Evolutionary conservation across 2,113 vertebrate species (phyloP).

Genomic region (Scytalopus superciliaris): DNA sequence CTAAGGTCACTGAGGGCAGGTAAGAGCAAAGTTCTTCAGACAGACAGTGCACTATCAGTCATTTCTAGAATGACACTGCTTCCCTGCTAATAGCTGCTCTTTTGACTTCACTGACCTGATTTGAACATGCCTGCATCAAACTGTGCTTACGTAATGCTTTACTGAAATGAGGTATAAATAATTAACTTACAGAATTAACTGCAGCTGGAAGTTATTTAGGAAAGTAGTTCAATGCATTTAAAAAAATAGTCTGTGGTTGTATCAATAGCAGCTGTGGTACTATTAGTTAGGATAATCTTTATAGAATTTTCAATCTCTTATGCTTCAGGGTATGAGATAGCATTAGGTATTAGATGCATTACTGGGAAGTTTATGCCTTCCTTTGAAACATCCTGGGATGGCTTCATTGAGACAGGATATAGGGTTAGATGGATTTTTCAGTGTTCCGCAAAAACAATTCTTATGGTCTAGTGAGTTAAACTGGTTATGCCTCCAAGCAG

Average conservation of each 20-base stretch:
- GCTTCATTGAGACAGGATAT: neutral
- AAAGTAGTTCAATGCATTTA: neutral
- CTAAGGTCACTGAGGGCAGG: neutral
- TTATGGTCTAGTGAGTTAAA: neutral
- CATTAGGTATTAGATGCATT: neutral
- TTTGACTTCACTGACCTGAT: neutral
- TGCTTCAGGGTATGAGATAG: neutral
- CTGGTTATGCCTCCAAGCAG: neutral
- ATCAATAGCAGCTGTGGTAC: slow-evolving; percentile 1
- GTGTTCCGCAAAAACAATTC: neutral
- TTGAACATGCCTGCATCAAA: neutral
- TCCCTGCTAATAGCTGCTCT: neutral
- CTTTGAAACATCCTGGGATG: neutral
- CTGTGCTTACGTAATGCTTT: neutral
- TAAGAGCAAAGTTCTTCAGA: neutral
- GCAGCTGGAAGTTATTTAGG: slow-evolving; percentile 19
- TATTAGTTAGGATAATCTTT: neutral
- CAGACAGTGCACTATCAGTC: neutral
- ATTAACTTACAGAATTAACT: slow-evolving; percentile 17
- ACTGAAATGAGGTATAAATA: slow-evolving; percentile 12
- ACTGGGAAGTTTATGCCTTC: neutral
- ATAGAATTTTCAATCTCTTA: neutral
- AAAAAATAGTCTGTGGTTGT: neutral
- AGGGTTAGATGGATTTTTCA: neutral
- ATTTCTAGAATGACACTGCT: neutral